Evolutionary conservation across 2,888 invertebrate genomes (phyloP).

Genomic region (Lasioglossum vierecki): DNA sequence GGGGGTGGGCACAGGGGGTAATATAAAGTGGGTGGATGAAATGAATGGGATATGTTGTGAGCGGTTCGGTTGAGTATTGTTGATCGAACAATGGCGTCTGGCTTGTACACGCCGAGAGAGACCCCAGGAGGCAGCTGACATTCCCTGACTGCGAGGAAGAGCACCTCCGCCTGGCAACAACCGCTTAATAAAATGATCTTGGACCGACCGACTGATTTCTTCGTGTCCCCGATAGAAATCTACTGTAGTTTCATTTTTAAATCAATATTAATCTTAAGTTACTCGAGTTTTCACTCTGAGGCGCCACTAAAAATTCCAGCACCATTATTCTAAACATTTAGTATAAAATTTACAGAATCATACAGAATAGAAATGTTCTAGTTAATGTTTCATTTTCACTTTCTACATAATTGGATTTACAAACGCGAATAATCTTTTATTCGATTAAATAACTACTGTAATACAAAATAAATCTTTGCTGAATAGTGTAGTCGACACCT

Average conservation of each 20-base stretch:
- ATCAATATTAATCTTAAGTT: not conserved
- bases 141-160: constrained; percentile 79
- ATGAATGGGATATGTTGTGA: constrained; percentile 81
- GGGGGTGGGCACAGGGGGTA: constrained; percentile 63
- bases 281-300: no score
- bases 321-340: no score
- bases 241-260: not conserved
- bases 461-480: no score
- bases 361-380: no score
- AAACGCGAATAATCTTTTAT: no score
- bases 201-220: constrained; percentile 23
- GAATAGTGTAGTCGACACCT: no score
- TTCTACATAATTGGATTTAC: no score
- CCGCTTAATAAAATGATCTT: constrained; percentile 64
- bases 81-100: constrained; percentile 82
- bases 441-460: no score
- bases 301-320: no score
- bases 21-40: constrained; percentile 79
- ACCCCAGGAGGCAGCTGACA: constrained; percentile 80
- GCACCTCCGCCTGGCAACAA: constrained; percentile 77
- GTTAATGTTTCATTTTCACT: no score
- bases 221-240: not conserved
- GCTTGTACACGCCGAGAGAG: constrained; percentile 75
- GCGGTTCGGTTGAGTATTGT: constrained; percentile 81
- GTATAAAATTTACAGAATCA: no score